A percentile compares a stretch with the other conserved stretches of the same genome.
Evolutionary conservation across 2,113 vertebrate genomes (phyloP).

Genomic region (Anseranas semipalmata): DNA sequence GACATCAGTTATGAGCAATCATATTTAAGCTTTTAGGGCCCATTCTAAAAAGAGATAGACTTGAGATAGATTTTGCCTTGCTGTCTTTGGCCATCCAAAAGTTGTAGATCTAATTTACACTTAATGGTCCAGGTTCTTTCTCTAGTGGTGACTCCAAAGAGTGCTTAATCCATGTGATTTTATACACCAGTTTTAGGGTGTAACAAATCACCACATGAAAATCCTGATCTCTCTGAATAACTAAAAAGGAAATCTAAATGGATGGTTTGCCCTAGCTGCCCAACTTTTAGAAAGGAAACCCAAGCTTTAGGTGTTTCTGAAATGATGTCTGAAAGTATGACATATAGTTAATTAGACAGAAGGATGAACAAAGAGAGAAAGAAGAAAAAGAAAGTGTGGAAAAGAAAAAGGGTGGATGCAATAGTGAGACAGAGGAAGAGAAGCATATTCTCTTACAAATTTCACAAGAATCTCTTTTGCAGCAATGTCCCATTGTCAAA

Average conservation of each 20-base stretch:
- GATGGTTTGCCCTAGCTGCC: neutral
- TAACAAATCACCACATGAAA: neutral
- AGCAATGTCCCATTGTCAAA: neutral
- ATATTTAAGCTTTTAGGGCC: neutral
- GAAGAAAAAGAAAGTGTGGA: neutral
- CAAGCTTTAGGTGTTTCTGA: neutral
- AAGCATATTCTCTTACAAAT: neutral
- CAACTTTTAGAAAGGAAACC: neutral
- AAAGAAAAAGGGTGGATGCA: neutral
- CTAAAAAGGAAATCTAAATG: neutral
- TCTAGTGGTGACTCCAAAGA: neutral
- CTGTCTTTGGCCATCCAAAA: neutral
- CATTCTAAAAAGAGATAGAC: neutral
- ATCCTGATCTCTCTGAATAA: neutral
- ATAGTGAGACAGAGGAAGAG: neutral
- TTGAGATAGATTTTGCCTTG: neutral
- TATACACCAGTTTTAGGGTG: neutral
- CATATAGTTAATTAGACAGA: neutral
- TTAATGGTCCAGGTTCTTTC: neutral
- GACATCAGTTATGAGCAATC: neutral
- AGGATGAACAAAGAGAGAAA: neutral
- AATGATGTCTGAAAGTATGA: neutral
- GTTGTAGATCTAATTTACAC: neutral
- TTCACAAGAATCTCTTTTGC: neutral
- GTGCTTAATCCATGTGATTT: neutral